Conservation (phyloP, 2,113 vertebrate genomes). For the Pseudolaguvia tuberculata region DNA sequence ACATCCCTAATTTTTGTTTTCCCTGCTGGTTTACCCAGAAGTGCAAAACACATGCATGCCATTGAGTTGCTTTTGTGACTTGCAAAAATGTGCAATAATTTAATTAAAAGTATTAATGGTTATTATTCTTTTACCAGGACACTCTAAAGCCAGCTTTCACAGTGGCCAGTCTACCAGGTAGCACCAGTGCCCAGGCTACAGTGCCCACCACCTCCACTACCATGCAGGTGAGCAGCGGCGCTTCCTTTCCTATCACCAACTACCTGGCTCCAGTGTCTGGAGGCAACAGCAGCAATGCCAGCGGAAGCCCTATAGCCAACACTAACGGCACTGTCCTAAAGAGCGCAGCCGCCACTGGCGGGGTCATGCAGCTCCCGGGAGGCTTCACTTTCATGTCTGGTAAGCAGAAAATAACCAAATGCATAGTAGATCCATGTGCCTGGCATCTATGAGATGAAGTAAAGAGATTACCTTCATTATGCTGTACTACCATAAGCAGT, state of each 20-base stretch:
- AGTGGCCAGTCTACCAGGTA: slow-evolving; percentile 88
- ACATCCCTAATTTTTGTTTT: too few relatives aligned
- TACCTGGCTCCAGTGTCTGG: slow-evolving; percentile 90
- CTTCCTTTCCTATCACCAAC: slow-evolving; percentile 95
- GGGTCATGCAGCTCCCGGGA: slow-evolving; percentile 90
- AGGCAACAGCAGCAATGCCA: slow-evolving; percentile 72
- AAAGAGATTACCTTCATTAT: background rate
- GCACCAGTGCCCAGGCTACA: slow-evolving; percentile 78
- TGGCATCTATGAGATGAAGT: background rate
- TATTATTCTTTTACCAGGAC: slow-evolving; percentile 68
- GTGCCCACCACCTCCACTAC: slow-evolving; percentile 92
- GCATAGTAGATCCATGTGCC: background rate
- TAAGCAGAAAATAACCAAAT: slow-evolving; percentile 48
- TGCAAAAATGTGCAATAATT: background rate
- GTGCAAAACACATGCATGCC: background rate
- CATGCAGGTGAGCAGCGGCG: slow-evolving; percentile 95
- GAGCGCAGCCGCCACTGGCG: slow-evolving; percentile 75
- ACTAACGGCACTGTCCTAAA: slow-evolving; percentile 87
- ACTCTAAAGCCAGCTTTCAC: slow-evolving; percentile 90
- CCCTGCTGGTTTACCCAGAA: background rate
- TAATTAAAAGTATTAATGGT: background rate
- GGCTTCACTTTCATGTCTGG: slow-evolving; percentile 97
- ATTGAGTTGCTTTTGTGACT: background rate
- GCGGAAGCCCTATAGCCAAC: slow-evolving; percentile 77
- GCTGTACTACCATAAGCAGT: slow-evolving; percentile 39